Evolutionary conservation across 2,888 invertebrate species (phyloP), one percentile per base, ranked within the genome.

Genomic region (Beris morrisii): DNA sequence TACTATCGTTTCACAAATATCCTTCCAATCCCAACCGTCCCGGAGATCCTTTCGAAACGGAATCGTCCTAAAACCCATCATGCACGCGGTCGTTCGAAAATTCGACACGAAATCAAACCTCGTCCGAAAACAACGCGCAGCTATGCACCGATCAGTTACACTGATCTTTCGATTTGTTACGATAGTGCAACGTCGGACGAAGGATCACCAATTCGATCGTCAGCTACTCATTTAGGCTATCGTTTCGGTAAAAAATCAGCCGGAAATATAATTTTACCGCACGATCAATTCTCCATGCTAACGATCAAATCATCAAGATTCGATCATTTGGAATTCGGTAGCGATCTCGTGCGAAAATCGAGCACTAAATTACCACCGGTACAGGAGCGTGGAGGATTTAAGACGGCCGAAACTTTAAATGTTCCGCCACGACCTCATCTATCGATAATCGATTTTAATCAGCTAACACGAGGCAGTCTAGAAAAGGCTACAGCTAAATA

Each of bases 1-100:
- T 93, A 92, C 79, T 93, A 93, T 81, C 87, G 88, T 73, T 85
- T 88, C 67, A 87, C 86, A 38, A 91, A 91, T 57, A 84, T 88
- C 58, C 84, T 90, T 69, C 85, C 87, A 1, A 76, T 82, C 15
- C 81, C 82, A 54, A 70, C 82, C 59, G 76, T 81, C 1, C 73
- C 77, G 2, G 82, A 84, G 71, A 71, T 83, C 46, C 72, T 76
- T n/a, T 73, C 75, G 38, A 77, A 77, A 61, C 75, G 77, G 12
- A 74, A 76, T 0, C 76, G 80, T 0, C 79, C 77, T 0, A 75
- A 78, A 5, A 79, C 80, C 0, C 79, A 79, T 74, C 77, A 78
- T 52, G 77, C 78, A 0, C 76, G 78, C 7, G 76, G 77, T 3
- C 75, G 79, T 38, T 78, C 81, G 0, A 76, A 78, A 59, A 76